Percentiles rank a stretch among this genome's conserved stretches.
Conservation (phyloP, 2,888 invertebrate species). For the Eremobia ochroleuca region DNA sequence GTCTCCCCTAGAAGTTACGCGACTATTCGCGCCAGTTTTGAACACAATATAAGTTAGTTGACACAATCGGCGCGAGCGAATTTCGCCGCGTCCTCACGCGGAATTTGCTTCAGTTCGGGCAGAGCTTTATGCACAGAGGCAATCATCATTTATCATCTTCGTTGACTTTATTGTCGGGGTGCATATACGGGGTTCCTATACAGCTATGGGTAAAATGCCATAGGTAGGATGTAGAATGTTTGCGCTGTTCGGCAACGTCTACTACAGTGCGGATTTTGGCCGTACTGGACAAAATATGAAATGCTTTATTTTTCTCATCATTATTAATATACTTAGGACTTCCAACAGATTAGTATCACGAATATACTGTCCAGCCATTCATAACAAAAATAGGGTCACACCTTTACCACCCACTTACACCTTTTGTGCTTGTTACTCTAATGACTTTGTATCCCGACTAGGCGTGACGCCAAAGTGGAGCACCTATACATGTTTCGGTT, state of each 20-base stretch:
- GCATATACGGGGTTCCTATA: neutral
- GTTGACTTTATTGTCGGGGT: neutral
- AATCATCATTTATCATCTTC: neutral
- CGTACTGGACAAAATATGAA: no score
- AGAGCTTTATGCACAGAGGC: neutral
- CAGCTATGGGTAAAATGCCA: neutral
- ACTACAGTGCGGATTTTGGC: neutral
- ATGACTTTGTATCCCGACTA: neutral
- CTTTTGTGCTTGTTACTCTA: neutral
- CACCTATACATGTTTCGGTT: neutral
- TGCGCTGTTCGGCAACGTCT: neutral
- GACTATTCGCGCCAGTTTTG: neutral
- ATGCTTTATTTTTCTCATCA: neutral
- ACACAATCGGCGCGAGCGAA: neutral
- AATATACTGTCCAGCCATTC: neutral
- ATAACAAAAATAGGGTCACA: neutral
- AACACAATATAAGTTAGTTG: neutral
- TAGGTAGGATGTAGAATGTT: neutral
- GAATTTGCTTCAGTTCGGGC: no score
- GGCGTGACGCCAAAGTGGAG: neutral
- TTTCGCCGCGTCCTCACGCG: neutral
- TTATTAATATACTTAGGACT: neutral
- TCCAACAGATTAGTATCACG: neutral
- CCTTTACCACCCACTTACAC: no score
- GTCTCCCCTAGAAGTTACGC: neutral